Base-by-base conservation (phyloP, 2,797 vertebrate genomes). In the Manis javanica region DNA sequence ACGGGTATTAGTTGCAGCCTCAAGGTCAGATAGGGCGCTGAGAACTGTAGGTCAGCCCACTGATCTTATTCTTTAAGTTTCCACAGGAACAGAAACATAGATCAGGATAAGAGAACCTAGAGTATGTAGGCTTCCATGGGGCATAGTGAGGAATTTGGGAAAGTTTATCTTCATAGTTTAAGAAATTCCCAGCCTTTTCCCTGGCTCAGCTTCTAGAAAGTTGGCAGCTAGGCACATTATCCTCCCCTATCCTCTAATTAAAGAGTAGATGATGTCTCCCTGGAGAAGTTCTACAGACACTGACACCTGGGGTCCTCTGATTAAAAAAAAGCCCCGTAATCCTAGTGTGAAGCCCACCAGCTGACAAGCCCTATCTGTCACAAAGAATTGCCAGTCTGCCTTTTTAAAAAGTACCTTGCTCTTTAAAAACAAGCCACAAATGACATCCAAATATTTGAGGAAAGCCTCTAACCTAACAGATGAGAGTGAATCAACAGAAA, bases 251-350 rank as follows among this genome's bases (percentile, higher is more conserved):
- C 23, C 31, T 78, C 39, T 34, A 42, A 34, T 7, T 21, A 46
- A 24, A 21, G 8, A 49, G 31, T 24, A 72, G 53, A 23, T 26
- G 21, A 79, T 42, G 61, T 29, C 34, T 81, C 59, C 64, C 57
- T 66, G n/a, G 21, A 94, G 46, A 86, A 94, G 90, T 90, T n/a
- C 71, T 83, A 79, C 15, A 78, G 63, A 85, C 14, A 79, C 18
- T 5, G 26, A 59, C 64, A 90, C 9, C 8, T 66, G 49, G 39
- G 14, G 29, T 92, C 34, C 13, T 75, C 68, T 31, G 61, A 83
- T 29, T 29, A 69, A 92, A 55, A 46, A 46, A 46, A 46, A 46
- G 61, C 34, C 39, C 51, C 29, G 42, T 66, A 39, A 51, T 13
- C 74, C 87, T 42, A 53, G 0, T 51, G 16, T 59, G 26, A 68